Base-by-base conservation (phyloP, 2,797 vertebrate genomes). In the Diglossa cyanea region DNA sequence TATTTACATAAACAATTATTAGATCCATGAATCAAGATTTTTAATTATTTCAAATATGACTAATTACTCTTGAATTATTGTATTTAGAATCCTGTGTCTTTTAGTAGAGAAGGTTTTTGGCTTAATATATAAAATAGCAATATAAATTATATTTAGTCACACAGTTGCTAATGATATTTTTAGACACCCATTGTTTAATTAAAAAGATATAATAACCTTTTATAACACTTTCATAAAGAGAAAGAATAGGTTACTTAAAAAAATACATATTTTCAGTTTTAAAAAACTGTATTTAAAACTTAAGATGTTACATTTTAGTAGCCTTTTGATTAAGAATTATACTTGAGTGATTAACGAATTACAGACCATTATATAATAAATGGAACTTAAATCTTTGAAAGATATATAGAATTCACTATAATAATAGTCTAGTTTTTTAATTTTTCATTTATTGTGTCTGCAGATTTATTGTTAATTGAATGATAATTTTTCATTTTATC, bases 281-380 rank as follows among this genome's bases (percentile, higher is more conserved):
- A 42, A 74, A 88, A 90, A 88, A 51, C 10, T 24, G 3, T 25
- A 82, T 58, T 72, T 54, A n/a, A n/a, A 61, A 7, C 19, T 85
- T 62, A 13, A 54, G 72, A 58, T 55, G 35, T 47, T 89, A 23
- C 80, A 19, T 21, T 82, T 83, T 81, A 71, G 54, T 81, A 93
- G 73, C 17, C 37, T 82, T 81, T 94, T 93, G 55, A 86, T 75
- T 51, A 82, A 79, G 24, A 91, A 81, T 79, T 67, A 16, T 95
- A 70, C 18, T 7, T 55, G 20, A 84, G 9, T 79, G 39, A 84
- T 80, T 40, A 19, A 63, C 26, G 66, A 74, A 92, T 88, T 76
- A n/a, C 3, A 9, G 12, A 40, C 75, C 26, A 82, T 71, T 96
- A 35, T 79, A 94, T 89, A 50, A 94, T 33, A 96, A 94, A 83